These are phyloP conservation scores for Hyla sarda DNA, from an alignment of 2,113 vertebrate species.

Conservation along the genomic window DNA sequence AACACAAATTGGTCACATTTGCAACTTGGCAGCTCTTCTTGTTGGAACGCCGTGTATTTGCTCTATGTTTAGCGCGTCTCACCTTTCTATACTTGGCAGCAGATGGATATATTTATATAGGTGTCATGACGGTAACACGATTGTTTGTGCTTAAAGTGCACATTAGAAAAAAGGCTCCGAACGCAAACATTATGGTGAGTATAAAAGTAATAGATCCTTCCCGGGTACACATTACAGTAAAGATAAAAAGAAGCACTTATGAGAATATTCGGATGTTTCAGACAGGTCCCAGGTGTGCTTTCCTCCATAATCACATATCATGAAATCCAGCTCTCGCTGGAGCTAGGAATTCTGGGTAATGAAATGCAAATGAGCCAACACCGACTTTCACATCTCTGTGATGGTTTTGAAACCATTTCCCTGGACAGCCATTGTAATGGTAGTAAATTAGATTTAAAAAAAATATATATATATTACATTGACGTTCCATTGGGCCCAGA, in stretches of 20 bases:
- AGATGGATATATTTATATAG: slow-evolving; percentile 28
- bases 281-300: slow-evolving; percentile 31
- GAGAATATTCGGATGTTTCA: not conserved
- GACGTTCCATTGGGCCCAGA: not conserved
- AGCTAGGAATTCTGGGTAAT: slow-evolving; percentile 39
- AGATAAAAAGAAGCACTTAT: slow-evolving; percentile 31
- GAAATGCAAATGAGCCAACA: slow-evolving; percentile 26
- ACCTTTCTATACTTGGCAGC: slow-evolving; percentile 38
- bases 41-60: not conserved
- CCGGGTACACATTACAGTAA: slow-evolving; percentile 4
- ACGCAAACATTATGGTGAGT: slow-evolving; percentile 12
- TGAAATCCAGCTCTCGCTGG: slow-evolving; percentile 3
- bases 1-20: slow-evolving; percentile 16
- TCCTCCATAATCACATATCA: slow-evolving; percentile 36
- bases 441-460: slow-evolving; percentile 3
- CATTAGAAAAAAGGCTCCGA: not conserved
- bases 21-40: not conserved
- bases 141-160: not conserved
- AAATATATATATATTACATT: too few relatives aligned
- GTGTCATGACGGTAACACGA: not conserved
- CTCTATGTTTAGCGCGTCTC: slow-evolving; percentile 8
- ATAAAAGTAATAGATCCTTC: slow-evolving; percentile 32
- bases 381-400: slow-evolving; percentile 7
- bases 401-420: slow-evolving; percentile 13
- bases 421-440: not conserved